Conservation (phyloP, 2,113 vertebrate genomes). For the Conger conger region DNA sequence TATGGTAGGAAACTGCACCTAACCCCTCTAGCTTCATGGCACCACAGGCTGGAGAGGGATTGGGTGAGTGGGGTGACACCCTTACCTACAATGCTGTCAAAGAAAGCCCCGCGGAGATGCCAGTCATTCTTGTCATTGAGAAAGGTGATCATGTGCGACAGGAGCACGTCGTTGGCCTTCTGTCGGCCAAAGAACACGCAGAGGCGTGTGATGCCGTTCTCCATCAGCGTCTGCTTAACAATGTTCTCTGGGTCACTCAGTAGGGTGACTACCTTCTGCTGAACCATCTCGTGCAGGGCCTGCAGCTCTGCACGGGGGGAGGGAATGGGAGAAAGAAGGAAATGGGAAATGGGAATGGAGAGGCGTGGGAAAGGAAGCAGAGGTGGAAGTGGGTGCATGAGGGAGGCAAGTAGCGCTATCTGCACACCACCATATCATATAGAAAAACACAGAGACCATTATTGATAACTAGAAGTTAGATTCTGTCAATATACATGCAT, state of each 20-base stretch:
- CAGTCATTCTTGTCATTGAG: constrained; percentile 98
- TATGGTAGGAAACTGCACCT: neutral
- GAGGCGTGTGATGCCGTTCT: constrained; percentile 94
- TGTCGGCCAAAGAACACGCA: constrained; percentile 98
- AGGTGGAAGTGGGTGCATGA: neutral
- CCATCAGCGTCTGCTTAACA: constrained; percentile 96
- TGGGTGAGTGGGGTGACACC: neutral
- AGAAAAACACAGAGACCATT: too few relatives aligned
- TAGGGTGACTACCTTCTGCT: constrained; percentile 98
- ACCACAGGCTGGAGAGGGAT: too few relatives aligned
- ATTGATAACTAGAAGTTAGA: too few relatives aligned
- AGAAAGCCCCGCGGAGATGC: constrained; percentile 97
- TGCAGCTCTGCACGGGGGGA: constrained; percentile 79
- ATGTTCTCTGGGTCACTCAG: constrained; percentile 97
- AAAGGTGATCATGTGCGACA: constrained; percentile 99
- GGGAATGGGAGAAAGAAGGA: constrained; percentile 12
- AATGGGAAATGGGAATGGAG: neutral
- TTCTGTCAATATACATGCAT: neutral
- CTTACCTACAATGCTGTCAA: constrained; percentile 97
- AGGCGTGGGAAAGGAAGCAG: neutral
- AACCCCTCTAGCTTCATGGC: neutral
- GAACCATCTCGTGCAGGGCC: constrained; percentile 97
- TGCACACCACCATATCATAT: neutral
- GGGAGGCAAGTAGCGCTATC: neutral
- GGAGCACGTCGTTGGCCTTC: constrained; percentile 94